phyloP scores from a whole-genome alignment of 2,797 vertebrate genomes.

The Sebastes aleutianus region DNA sequence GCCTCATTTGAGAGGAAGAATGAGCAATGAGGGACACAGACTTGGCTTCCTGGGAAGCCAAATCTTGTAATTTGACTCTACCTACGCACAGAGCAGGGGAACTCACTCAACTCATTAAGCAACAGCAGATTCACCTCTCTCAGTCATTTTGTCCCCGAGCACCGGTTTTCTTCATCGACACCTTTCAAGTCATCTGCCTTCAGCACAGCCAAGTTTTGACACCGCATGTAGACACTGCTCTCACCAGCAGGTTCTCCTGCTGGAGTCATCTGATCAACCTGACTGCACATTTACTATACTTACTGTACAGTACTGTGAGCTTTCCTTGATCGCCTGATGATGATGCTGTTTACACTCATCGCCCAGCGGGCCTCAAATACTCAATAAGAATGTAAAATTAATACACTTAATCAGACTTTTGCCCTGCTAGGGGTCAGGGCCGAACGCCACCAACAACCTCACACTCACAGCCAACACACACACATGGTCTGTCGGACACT shows the following conservation, averaged over 20 bases:
- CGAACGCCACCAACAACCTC: too few species aligned
- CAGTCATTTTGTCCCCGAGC: slow-evolving; percentile 19
- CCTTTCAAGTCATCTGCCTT: slow-evolving; percentile 23
- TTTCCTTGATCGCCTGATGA: neutral
- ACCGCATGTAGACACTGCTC: neutral
- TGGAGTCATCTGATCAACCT: slow-evolving; percentile 4
- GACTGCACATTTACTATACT: neutral
- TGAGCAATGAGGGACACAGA: slow-evolving; percentile 13
- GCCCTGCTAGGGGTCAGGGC: neutral
- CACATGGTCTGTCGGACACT: accelerated
- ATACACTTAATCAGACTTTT: neutral
- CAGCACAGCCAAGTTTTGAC: slow-evolving; percentile 28
- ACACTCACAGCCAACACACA: too few species aligned
- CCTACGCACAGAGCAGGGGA: neutral
- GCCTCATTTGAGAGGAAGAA: slow-evolving; percentile 30
- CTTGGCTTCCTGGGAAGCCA: slow-evolving; percentile 1
- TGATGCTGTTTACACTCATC: neutral
- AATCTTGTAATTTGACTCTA: slow-evolving; percentile 34
- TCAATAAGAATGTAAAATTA: neutral
- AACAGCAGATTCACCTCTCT: slow-evolving; percentile 29
- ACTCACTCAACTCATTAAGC: slow-evolving; percentile 40
- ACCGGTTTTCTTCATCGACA: slow-evolving; percentile 5
- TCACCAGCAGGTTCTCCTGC: neutral
- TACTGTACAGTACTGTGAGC: neutral
- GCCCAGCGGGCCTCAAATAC: neutral